Base-by-base conservation (phyloP, 2,888 invertebrate species). In the Cerastis leucographa region DNA sequence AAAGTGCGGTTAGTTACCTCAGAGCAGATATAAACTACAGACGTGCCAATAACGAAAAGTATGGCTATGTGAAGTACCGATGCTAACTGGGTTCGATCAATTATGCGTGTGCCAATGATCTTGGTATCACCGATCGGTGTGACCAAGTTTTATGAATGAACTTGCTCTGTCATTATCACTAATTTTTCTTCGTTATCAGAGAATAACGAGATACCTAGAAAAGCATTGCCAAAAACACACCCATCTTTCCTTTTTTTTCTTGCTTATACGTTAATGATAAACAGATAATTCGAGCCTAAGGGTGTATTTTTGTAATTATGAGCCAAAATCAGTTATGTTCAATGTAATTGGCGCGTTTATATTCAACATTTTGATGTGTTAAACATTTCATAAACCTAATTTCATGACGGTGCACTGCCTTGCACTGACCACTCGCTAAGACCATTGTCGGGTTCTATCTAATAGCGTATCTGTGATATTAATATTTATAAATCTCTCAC, bases 1-100 rank as follows among this genome's bases (percentile, higher is more conserved):
- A 93, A 92, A 90, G 90, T 92, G 91, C 91, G 91, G 91, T 91
- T 93, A 91, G 90, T 91, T 93, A 92, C 91, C 91, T 91, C 90
- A 91, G 89, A 90, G 88, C 89, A 87, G 88, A 86, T 90, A 89
- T 88, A 89, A 86, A 89, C 85, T 88, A 81, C 86, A 89, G 87
- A 88, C 81, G 74, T 85, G 81, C 82, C 80, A 87, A 81, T 86
- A 80, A 86, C 85, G 78, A 88, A 87, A 86, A 80, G 70, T 84
- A 86, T 80, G 79, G 85, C 84, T 81, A 80, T 79, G 78, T 79
- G 70, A 78, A 74, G 78, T 74, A 83, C 61, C 62, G 66, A 74
- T 79, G 66, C 68, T 76, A 76, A 83, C 68, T 77, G 81, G 62
- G 56, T 68, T 84, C 80, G 80, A 81, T 78, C 74, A 70, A 84